Conservation (phyloP, 2,888 invertebrate species). For the Drosophila prolongata region DNA sequence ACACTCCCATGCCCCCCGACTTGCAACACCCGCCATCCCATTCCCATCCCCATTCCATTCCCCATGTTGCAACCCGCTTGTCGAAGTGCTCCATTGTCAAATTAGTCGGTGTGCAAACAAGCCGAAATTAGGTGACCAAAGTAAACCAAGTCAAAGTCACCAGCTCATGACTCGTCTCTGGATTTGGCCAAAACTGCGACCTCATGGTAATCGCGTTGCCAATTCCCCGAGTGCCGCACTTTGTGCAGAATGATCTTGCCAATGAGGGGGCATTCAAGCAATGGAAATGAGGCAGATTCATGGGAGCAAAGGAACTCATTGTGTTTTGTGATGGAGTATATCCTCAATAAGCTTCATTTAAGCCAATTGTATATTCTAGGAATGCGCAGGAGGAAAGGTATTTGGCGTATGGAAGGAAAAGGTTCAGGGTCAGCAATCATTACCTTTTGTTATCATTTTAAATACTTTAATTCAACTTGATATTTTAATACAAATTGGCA, state of each 20-base stretch:
- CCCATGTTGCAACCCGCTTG: slow-evolving; percentile 60
- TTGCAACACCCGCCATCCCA: slow-evolving; percentile 62
- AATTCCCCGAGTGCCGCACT: slow-evolving; percentile 28
- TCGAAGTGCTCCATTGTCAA: slow-evolving; percentile 69
- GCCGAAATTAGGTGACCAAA: slow-evolving; percentile 72
- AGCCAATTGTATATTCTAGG: background rate
- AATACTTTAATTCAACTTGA: too few species aligned
- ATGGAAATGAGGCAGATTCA: background rate
- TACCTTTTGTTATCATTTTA: too few species aligned
- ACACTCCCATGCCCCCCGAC: slow-evolving; percentile 13
- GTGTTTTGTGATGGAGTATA: background rate
- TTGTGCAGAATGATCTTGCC: slow-evolving; percentile 22
- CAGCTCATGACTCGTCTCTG: slow-evolving; percentile 37
- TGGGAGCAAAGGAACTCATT: background rate
- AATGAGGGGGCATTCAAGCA: slow-evolving; percentile 3
- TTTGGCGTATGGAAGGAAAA: too few species aligned
- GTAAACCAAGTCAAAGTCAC: slow-evolving; percentile 74
- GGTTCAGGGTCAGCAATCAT: too few species aligned
- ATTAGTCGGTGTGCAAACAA: slow-evolving; percentile 67
- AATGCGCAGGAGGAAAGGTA: background rate
- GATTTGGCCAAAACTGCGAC: slow-evolving; percentile 44
- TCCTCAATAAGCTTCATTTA: slow-evolving; percentile 4
- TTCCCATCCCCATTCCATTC: slow-evolving; percentile 39
- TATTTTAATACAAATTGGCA: too few species aligned
- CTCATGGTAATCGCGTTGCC: slow-evolving; percentile 54